A percentile compares a stretch with the other conserved stretches of the same genome.
These are phyloP conservation scores for Danio tinwini DNA, from an alignment of 2,797 vertebrate species.

Conservation along the genomic window DNA sequence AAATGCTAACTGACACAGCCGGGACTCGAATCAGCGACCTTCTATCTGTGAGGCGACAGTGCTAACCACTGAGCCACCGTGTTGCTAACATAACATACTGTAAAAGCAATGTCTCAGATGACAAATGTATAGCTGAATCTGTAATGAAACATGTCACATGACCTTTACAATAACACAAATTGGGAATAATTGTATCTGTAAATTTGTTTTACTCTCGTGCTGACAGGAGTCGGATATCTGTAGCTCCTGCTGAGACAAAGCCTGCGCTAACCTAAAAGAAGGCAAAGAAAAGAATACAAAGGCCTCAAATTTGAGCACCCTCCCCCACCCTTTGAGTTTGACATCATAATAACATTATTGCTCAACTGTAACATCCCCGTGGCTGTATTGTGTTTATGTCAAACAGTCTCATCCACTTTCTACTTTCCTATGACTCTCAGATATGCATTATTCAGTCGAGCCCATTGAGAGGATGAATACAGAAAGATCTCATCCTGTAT, in stretches of 20 bases:
- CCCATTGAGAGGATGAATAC: slow-evolving; percentile 49
- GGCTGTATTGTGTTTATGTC: slow-evolving; percentile 26
- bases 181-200: background rate
- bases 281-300: slow-evolving; percentile 1
- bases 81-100: background rate
- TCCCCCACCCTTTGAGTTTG: background rate
- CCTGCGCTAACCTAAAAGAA: slow-evolving; percentile 6
- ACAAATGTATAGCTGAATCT: slow-evolving; percentile 9
- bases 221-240: slow-evolving; percentile 14
- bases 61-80: too few relatives aligned
- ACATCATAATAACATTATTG: slow-evolving; percentile 36
- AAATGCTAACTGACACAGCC: too few relatives aligned
- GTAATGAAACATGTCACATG: background rate
- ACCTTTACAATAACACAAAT: slow-evolving; percentile 20
- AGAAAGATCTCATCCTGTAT: slow-evolving; percentile 50
- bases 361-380: slow-evolving; percentile 15
- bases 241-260: background rate
- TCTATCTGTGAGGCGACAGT: too few relatives aligned
- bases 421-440: slow-evolving; percentile 29
- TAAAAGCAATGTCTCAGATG: background rate
- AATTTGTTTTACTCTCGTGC: background rate
- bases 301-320: background rate
- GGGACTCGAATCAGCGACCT: too few relatives aligned
- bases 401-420: slow-evolving; percentile 32
- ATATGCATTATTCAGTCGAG: slow-evolving; percentile 59